A percentile compares a stretch with the other conserved stretches of the same genome.
These are phyloP conservation scores for Drosophila pseudotakahashii DNA, from an alignment of 2,888 invertebrate genomes.

Conservation along the genomic window DNA sequence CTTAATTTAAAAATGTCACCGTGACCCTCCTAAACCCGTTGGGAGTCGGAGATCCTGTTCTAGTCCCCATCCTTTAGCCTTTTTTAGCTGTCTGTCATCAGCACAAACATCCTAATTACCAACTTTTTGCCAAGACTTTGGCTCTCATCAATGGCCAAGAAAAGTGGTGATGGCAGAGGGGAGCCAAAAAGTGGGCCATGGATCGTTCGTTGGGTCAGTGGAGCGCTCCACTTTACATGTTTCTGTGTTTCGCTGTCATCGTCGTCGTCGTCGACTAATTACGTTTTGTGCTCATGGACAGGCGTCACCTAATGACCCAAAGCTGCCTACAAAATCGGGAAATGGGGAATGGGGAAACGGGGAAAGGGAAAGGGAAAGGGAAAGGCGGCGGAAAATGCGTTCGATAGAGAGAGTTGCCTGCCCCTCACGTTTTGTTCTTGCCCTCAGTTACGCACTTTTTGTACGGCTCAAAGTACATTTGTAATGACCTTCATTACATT, in stretches of 20 bases:
- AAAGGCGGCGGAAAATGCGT: slow-evolving; percentile 7
- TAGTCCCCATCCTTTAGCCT: slow-evolving; percentile 8
- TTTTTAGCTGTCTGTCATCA: slow-evolving; percentile 55
- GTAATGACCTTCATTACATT: slow-evolving; percentile 79
- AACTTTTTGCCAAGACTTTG: slow-evolving; percentile 67
- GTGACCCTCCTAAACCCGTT: slow-evolving; percentile 18
- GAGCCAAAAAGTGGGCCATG: slow-evolving; percentile 9
- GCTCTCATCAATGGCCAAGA: slow-evolving; percentile 43
- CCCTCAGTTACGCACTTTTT: slow-evolving; percentile 15
- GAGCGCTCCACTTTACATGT: slow-evolving; percentile 76
- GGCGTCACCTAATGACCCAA: slow-evolving; percentile 79
- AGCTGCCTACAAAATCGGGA: slow-evolving; percentile 61
- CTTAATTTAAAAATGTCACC: slow-evolving; percentile 58
- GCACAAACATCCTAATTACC: slow-evolving; percentile 78
- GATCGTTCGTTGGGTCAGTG: slow-evolving; percentile 65
- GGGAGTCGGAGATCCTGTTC: slow-evolving; percentile 11
- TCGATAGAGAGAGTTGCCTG: slow-evolving; percentile 14
- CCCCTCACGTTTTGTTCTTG: slow-evolving; percentile 9
- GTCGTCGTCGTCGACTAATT: slow-evolving; percentile 64
- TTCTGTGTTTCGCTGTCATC: slow-evolving; percentile 74
- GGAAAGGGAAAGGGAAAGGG: neutral
- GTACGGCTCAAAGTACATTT: slow-evolving; percentile 62
- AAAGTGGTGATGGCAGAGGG: neutral
- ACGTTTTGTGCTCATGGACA: slow-evolving; percentile 73
- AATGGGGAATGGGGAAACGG: neutral